Percentiles rank a stretch among this genome's conserved stretches.
These are phyloP conservation scores for Pteronotus mesoamericanus DNA, from an alignment of 2,797 vertebrate species.

Conservation along the genomic window DNA sequence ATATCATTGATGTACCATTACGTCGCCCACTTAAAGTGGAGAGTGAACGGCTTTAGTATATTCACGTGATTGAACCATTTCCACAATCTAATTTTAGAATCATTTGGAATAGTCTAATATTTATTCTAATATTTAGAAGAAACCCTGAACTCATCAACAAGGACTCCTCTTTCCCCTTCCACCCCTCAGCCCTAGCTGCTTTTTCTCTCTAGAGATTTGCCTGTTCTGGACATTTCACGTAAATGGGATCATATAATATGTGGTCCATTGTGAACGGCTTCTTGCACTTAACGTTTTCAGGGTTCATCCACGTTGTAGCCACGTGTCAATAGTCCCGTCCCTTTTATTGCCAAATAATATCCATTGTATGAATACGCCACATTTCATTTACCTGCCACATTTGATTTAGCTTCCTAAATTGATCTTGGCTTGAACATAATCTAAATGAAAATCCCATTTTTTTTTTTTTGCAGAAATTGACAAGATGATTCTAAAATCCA, in stretches of 20 bases:
- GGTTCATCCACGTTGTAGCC: background rate
- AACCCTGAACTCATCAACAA: background rate
- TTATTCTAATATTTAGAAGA: no score
- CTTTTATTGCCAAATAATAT: background rate
- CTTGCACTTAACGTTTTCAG: background rate
- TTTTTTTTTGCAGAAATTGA: background rate
- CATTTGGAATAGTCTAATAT: no score
- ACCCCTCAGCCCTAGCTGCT: background rate
- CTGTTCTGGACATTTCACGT: background rate
- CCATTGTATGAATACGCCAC: background rate
- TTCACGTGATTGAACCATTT: background rate
- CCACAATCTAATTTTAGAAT: background rate
- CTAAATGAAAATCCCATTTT: background rate
- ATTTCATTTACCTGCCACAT: background rate
- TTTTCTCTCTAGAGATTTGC: background rate
- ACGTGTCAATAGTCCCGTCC: background rate
- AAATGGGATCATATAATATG: background rate
- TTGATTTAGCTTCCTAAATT: background rate
- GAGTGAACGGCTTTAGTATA: background rate
- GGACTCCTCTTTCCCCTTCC: background rate
- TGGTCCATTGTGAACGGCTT: background rate
- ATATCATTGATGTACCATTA: background rate
- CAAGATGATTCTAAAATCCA: background rate
- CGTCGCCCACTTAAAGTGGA: background rate
- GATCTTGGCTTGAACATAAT: background rate